Percentiles rank a stretch among this genome's conserved stretches.
Conservation (phyloP, 35 echinoderm and acorn worm species). For the Hemicentrotus pulcherrimus region DNA sequence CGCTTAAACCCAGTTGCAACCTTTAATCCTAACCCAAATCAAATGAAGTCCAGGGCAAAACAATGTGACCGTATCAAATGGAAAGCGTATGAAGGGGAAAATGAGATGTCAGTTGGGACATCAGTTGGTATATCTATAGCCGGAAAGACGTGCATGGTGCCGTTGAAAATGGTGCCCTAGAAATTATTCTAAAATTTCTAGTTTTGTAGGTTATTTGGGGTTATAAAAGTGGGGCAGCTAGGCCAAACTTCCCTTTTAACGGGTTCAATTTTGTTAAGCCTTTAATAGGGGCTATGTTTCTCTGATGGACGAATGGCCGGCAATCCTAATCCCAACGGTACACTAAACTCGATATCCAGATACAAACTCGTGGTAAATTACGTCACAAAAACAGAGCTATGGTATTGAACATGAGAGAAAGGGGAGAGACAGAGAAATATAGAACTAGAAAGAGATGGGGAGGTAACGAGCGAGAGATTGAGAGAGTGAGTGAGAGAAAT, state of each 20-base stretch:
- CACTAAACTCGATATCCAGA: background rate
- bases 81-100: too few species aligned
- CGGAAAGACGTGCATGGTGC: background rate
- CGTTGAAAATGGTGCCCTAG: background rate
- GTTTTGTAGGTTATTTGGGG: background rate
- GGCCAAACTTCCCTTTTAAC: background rate
- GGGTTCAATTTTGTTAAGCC: background rate
- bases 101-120: background rate
- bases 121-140: too few species aligned
- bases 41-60: too few species aligned
- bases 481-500: background rate
- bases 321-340: background rate
- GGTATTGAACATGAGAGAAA: too few species aligned
- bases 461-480: too few species aligned
- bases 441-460: too few species aligned
- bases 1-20: too few species aligned
- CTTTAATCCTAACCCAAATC: too few species aligned
- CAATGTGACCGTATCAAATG: too few species aligned
- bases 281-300: background rate
- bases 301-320: background rate
- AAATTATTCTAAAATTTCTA: slow-evolving; percentile 6
- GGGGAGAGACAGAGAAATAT: too few species aligned
- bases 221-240: background rate
- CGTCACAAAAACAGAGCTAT: background rate
- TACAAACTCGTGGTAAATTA: background rate